Base-by-base conservation (phyloP, 2,888 invertebrate genomes). In the Hirtodrosophila duncani region DNA sequence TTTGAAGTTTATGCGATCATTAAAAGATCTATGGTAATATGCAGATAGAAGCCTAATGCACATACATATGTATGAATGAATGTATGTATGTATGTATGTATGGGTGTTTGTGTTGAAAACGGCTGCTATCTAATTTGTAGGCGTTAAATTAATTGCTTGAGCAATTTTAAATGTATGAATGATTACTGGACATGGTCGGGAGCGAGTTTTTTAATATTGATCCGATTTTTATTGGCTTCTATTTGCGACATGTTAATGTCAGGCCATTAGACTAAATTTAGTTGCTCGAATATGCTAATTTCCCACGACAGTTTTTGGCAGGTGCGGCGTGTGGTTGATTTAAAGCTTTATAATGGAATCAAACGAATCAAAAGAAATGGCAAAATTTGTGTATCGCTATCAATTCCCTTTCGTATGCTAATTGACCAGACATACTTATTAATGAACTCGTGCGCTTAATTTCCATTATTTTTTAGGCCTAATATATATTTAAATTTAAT, bases 231-330 rank as follows among this genome's bases (percentile, higher is more conserved):
- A 72, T 80, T 50, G 48, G 41, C 17, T 50, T 36, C 44, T 23
- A 59, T 52, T 70, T 79, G 50, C 67, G 62, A 49, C 41, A 56
- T 45, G 60, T 67, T 66, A 61, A 66, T 69, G 71, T 61, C 79
- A 23, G 38, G 21, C 38, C 18, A 17, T 71, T 69, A 53, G 67
- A 44, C 66, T 53, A 61, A 71, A 69, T 51, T 78, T 51, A 55
- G 79, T 78, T 59, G 50, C 48, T 33, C 31, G 33, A 53, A 66
- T 69, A 78, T 71, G 71, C 67, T 74, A 81, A 71, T 71, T 58
- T 39, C n/a, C 52, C 14, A 43, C 50, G 63, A 49, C 37, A 52
- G 31, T 11, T 53, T 49, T 37, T 31, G 42, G 48, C 43, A 43
- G 31, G 43, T 36, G 57, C 48, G 34, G 29, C 39, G 62, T 31